Evolutionary conservation across 2,888 invertebrate species (phyloP).

Genomic region (Drosophila rellima): DNA sequence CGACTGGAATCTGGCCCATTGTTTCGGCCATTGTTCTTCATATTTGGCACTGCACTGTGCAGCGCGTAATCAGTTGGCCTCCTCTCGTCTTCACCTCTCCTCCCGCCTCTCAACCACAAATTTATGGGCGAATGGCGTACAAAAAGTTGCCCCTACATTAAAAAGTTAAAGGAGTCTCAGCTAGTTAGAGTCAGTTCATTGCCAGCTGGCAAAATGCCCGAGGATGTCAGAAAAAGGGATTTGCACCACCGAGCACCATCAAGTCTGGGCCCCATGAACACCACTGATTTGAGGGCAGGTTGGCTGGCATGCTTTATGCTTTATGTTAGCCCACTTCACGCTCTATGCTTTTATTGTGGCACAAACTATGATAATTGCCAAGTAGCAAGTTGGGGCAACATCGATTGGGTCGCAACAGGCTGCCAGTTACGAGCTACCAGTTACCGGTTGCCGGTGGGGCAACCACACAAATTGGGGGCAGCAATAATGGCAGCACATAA

Average conservation of each 20-base stretch:
- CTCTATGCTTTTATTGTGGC: slow-evolving; percentile 54
- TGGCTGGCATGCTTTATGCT: slow-evolving; percentile 16
- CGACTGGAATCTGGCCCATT: slow-evolving; percentile 32
- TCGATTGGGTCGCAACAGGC: slow-evolving; percentile 11
- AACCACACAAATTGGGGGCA: slow-evolving; percentile 8
- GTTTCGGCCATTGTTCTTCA: slow-evolving; percentile 46
- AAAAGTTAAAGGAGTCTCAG: slow-evolving; percentile 67
- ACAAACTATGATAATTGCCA: slow-evolving; percentile 65
- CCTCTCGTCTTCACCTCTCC: not conserved
- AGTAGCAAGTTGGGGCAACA: slow-evolving; percentile 15
- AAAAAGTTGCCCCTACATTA: slow-evolving; percentile 63
- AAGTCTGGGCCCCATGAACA: slow-evolving; percentile 7
- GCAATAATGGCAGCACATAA: not conserved
- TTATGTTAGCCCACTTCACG: slow-evolving; percentile 34
- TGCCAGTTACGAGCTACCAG: not conserved
- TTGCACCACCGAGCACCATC: slow-evolving; percentile 16
- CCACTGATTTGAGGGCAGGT: slow-evolving; percentile 32
- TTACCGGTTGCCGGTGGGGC: not conserved
- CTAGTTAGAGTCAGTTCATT: slow-evolving; percentile 39
- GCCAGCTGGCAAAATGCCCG: slow-evolving; percentile 43
- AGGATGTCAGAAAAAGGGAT: not conserved
- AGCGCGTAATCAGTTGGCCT: slow-evolving; percentile 49
- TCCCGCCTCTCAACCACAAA: slow-evolving; percentile 1
- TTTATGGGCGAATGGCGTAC: slow-evolving; percentile 25
- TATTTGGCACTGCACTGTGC: slow-evolving; percentile 9